phyloP scores from a whole-genome alignment of 2,888 invertebrate species.

The Metalampra italica region DNA sequence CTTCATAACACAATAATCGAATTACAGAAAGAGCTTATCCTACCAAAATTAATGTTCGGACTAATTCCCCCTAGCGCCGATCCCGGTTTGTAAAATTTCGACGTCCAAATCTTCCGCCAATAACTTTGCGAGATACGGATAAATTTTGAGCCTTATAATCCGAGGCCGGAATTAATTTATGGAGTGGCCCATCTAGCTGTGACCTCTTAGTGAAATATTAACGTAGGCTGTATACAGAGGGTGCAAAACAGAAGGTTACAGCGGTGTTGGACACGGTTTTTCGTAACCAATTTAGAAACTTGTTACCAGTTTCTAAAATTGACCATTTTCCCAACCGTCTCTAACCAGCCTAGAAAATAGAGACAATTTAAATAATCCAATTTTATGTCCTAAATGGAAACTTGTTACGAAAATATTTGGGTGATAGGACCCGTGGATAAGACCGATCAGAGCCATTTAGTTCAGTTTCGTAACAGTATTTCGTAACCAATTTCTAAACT shows the following conservation, averaged over 20 bases:
- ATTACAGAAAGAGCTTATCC: conserved; percentile 12
- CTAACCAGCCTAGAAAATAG: no score
- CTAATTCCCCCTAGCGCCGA: conserved; percentile 24
- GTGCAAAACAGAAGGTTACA: background rate
- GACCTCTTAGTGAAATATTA: conserved; percentile 45
- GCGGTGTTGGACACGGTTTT: background rate
- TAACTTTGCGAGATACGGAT: conserved; percentile 45
- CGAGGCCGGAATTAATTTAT: conserved; percentile 51
- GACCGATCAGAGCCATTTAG: no score
- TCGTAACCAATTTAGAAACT: no score
- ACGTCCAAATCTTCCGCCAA: conserved; percentile 29
- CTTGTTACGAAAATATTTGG: no score
- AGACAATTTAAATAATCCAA: no score
- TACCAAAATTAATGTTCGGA: conserved; percentile 20
- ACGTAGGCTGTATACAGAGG: conserved; percentile 11
- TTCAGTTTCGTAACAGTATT: no score
- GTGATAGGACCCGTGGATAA: no score
- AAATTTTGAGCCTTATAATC: conserved; percentile 54
- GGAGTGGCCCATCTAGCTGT: conserved; percentile 33
- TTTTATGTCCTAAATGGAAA: no score
- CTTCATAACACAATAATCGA: conserved; percentile 8
- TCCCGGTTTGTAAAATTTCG: conserved; percentile 22
- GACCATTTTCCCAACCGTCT: no score
- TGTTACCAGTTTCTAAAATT: no score
- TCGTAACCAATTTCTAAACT: no score